phyloP scores from a whole-genome alignment of 2,888 invertebrate species.

The Ormyrus labotus region DNA sequence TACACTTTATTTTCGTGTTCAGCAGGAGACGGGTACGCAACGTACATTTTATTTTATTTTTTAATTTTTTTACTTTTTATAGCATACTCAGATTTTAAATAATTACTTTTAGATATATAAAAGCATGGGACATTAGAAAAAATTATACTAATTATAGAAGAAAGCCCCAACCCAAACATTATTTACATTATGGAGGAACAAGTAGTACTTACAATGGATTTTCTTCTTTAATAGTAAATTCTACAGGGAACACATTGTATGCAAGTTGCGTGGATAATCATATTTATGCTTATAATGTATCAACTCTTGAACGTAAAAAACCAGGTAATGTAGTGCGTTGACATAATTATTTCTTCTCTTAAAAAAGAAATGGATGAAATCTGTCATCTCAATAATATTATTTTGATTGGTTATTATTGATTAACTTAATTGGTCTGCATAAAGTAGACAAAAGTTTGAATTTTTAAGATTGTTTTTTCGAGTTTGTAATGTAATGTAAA shows the following conservation, averaged over 20 bases:
- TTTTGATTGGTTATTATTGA: background rate
- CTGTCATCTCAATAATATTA: background rate
- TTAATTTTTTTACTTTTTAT: constrained; percentile 6
- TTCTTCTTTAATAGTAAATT: constrained; percentile 87
- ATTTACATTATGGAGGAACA: constrained; percentile 85
- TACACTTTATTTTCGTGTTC: constrained; percentile 89
- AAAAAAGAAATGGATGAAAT: background rate
- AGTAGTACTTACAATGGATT: constrained; percentile 82
- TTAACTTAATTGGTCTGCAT: constrained; percentile 35
- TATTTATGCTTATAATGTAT: constrained; percentile 90
- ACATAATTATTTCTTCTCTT: constrained; percentile 37
- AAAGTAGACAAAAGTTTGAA: constrained; percentile 4
- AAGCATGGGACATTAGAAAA: constrained; percentile 92
- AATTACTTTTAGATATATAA: constrained; percentile 78
- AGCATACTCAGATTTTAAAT: constrained; percentile 17
- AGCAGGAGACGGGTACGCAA: constrained; percentile 86
- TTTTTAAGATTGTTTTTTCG: no score
- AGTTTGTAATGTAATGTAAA: no score
- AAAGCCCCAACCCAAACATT: constrained; percentile 84
- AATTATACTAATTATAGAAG: constrained; percentile 84
- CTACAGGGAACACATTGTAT: constrained; percentile 83
- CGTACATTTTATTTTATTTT: background rate
- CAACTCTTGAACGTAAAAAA: constrained; percentile 79
- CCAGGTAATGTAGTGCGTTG: constrained; percentile 76
- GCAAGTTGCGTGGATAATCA: constrained; percentile 92